Base-by-base conservation (phyloP, 2,113 vertebrate genomes). In the Bagarius yarrelli region DNA sequence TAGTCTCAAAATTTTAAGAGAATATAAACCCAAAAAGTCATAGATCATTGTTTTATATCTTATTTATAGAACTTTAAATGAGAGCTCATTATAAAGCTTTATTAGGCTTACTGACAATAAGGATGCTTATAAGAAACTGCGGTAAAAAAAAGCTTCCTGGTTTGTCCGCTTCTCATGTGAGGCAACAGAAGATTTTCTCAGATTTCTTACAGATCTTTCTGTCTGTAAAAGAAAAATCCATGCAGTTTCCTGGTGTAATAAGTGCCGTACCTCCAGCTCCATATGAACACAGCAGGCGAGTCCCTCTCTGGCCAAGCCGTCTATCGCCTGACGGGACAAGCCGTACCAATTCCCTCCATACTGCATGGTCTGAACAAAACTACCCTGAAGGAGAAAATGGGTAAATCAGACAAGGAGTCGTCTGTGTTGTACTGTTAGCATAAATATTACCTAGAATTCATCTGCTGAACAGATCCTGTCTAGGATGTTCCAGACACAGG, bases 251-350 rank as follows among this genome's bases (percentile, higher is more conserved):
- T 50, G 18, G 32, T 61, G 25, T 71, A 30, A 21, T 60, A 50
- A 15, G 73, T 60, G n/a, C 67, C 87, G 76, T 87, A 94, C 97
- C 94, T 98, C 97, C 25, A 98, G 91, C 87, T 98, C 97, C 93
- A 98, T 88, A 67, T 97, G 96, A 47, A 95, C 83, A 50, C 96
- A 97, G 87, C 94, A 95, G 0, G 94, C 96, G 21, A 98, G 91
- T 0, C 96, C 97, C 21, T 96, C 95, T 87, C 92, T 93, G 52
- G 97, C 97, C 4, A 94, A 93, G 0, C 87, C 88, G 84, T 99
- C 98, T 1, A 99, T n/a, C 0, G 95, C 92, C 9, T 95, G 95
- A 67, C 94, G 93, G 71, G 87, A 94, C 78, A 99, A 89, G 0
- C 98, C 98, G 0, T 96, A 98, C 34, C 60, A 83, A 83, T 94